Percentiles rank a stretch among this genome's conserved stretches.
phyloP scores from a whole-genome alignment of 2,113 vertebrate genomes.

The Athene noctua region DNA sequence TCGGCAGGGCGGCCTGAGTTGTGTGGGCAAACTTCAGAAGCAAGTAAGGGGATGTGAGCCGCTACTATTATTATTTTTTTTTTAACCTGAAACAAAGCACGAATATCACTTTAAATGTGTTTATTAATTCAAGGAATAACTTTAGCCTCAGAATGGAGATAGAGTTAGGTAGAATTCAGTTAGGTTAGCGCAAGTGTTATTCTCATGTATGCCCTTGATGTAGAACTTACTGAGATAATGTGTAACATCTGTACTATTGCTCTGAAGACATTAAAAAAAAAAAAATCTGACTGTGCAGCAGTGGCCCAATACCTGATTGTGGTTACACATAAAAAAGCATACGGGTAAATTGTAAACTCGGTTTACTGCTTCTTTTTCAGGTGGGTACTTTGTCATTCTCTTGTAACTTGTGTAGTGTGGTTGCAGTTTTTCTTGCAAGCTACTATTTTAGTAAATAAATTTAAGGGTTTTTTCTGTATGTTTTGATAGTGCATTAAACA shows the following conservation, averaged over 20 bases:
- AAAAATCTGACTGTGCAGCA: background rate
- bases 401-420: background rate
- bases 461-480: accelerated
- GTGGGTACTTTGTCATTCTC: background rate
- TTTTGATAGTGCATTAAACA: background rate
- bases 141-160: background rate
- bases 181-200: background rate
- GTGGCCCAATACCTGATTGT: background rate
- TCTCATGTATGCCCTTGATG: accelerated
- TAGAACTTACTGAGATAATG: accelerated
- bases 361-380: accelerated
- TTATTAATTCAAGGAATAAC: background rate
- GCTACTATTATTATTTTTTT: too few relatives aligned
- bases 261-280: background rate
- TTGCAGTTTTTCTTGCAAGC: background rate
- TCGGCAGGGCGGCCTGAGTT: accelerated
- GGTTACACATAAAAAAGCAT: background rate
- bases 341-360: background rate
- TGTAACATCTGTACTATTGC: accelerated
- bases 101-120: accelerated
- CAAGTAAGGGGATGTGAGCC: accelerated
- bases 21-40: background rate
- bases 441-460: background rate
- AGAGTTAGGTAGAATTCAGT: background rate
- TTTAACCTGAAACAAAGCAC: background rate